Conservation (phyloP, 2,797 vertebrate species). For the Pyrocephalus nanus region DNA sequence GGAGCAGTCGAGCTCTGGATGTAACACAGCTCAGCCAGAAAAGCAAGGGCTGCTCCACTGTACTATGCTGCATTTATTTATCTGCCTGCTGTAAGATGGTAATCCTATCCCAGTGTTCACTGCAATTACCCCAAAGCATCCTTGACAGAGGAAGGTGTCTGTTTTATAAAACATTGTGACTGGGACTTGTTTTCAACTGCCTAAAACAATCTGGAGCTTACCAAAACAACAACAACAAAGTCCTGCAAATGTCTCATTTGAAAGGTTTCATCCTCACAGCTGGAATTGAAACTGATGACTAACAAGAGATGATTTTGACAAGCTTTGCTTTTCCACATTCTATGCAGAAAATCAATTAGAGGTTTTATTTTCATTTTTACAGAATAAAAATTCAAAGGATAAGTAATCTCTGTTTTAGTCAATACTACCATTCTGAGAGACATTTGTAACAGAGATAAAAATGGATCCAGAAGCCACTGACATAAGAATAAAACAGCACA, state of each 20-base stretch:
- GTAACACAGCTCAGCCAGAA: background rate
- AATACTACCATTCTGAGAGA: background rate
- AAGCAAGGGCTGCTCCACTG: background rate
- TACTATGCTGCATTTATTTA: background rate
- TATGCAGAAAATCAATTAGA: background rate
- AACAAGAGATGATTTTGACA: background rate
- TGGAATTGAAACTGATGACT: background rate
- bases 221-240: background rate
- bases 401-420: background rate
- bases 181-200: background rate
- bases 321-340: background rate
- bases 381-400: background rate
- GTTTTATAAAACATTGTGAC: background rate
- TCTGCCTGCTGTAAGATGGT: background rate
- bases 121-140: background rate
- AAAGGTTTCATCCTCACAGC: background rate
- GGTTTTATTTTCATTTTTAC: background rate
- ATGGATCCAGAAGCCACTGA: background rate
- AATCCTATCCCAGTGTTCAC: background rate
- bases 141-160: background rate
- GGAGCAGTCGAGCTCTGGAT: background rate
- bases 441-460: background rate
- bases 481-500: background rate
- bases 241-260: background rate
- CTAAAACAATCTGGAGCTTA: background rate